phyloP scores from a whole-genome alignment of 2,888 invertebrate species.

The Nebria salina region DNA sequence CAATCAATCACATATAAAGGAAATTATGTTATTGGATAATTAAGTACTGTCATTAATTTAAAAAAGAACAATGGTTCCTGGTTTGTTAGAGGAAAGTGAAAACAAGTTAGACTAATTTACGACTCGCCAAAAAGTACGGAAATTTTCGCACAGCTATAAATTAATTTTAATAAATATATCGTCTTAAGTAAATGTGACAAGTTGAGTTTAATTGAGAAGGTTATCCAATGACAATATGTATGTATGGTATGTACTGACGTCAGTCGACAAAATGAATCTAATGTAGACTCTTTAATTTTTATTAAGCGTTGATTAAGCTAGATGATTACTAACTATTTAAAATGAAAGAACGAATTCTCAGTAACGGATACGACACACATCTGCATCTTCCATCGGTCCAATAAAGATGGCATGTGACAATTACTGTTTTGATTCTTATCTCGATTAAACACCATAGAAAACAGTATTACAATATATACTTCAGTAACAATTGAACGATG shows the following conservation, averaged over 20 bases:
- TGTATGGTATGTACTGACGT: conserved; percentile 22
- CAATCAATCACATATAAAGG: no score
- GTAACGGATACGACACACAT: conserved; percentile 8
- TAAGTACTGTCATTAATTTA: no score
- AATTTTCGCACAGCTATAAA: conserved; percentile 33
- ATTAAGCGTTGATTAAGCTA: conserved; percentile 39
- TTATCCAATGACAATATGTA: conserved; percentile 33
- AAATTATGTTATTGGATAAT: no score
- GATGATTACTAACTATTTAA: conserved; percentile 25
- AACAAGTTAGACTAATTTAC: not conserved
- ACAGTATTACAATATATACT: no score
- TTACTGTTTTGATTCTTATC: no score
- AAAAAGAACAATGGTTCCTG: no score
- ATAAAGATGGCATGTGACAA: not conserved
- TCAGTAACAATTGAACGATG: no score
- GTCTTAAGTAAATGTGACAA: conserved; percentile 36
- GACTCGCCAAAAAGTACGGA: conserved; percentile 7
- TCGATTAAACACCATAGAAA: no score
- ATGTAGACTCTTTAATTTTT: conserved; percentile 39
- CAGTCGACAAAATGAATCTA: conserved; percentile 28
- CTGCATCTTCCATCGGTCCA: not conserved
- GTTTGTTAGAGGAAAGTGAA: no score
- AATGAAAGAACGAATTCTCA: conserved; percentile 29
- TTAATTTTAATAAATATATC: conserved; percentile 37
- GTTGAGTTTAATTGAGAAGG: conserved; percentile 42